These are phyloP conservation scores for Lampris incognitus DNA, from an alignment of 2,113 vertebrate genomes.

Conservation along the genomic window DNA sequence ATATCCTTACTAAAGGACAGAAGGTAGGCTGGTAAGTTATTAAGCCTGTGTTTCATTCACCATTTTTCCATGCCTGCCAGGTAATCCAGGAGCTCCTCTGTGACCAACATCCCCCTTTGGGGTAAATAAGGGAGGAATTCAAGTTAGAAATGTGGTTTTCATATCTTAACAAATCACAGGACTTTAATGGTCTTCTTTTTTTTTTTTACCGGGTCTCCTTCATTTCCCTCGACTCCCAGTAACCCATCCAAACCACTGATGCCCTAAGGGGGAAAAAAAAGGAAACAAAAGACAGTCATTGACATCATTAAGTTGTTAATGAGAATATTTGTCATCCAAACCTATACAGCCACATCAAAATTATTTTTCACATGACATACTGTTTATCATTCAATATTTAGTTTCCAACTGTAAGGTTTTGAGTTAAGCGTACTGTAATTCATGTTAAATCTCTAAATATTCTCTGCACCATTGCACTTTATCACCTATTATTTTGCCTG, in stretches of 20 bases:
- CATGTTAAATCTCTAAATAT: too few relatives aligned
- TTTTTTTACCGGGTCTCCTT: constrained; percentile 79
- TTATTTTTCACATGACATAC: not conserved
- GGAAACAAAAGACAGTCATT: constrained; percentile 8
- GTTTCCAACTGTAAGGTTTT: not conserved
- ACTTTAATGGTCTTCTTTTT: not conserved
- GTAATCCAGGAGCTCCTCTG: constrained; percentile 66
- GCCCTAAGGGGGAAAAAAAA: constrained; percentile 65
- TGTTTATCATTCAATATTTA: not conserved
- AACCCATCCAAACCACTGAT: constrained; percentile 78
- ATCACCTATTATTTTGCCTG: too few relatives aligned
- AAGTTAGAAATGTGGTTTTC: not conserved
- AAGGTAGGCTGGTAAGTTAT: not conserved
- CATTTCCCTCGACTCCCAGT: constrained; percentile 82
- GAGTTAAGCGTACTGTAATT: not conserved
- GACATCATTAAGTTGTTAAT: not conserved
- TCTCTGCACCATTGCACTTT: too few relatives aligned
- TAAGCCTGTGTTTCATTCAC: constrained; percentile 54
- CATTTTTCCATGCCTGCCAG: constrained; percentile 67
- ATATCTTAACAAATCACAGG: not conserved
- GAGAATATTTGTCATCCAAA: not conserved
- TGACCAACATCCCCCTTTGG: constrained; percentile 75
- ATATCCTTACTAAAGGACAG: not conserved
- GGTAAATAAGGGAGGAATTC: not conserved
- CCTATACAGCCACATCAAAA: not conserved